phyloP scores from a whole-genome alignment of 1,140 invertebrate genomes.

The Aphaenogaster rudis region DNA sequence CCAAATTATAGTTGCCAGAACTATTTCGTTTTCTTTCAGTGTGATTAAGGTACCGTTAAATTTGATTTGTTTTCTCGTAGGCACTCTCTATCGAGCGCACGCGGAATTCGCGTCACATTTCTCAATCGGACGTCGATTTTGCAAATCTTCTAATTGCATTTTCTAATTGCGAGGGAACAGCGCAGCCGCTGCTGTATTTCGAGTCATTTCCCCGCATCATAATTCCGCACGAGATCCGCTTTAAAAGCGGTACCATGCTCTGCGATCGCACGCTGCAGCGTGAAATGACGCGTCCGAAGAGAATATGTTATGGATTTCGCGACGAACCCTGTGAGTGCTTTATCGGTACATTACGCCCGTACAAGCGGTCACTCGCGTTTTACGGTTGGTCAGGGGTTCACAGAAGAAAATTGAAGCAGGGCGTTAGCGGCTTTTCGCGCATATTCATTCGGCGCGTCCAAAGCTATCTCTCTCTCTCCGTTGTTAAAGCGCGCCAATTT shows the following conservation, averaged over 20 bases:
- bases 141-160: conserved; percentile 71
- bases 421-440: conserved; percentile 55
- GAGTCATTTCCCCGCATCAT: conserved; percentile 78
- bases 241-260: conserved; percentile 69
- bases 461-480: neutral
- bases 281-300: conserved; percentile 37
- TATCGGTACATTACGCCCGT: conserved; percentile 41
- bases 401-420: conserved; percentile 55
- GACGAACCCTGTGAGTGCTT: conserved; percentile 31
- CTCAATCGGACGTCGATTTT: conserved; percentile 78
- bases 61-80: conserved; percentile 46
- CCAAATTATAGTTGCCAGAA: too few species aligned
- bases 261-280: neutral
- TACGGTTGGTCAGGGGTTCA: conserved; percentile 37
- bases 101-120: conserved; percentile 67
- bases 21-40: neutral
- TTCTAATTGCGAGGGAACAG: neutral
- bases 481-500: conserved; percentile 48
- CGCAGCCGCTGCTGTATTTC: conserved; percentile 67
- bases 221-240: conserved; percentile 71
- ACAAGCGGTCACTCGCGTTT: conserved; percentile 50
- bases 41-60: conserved; percentile 54
- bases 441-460: neutral
- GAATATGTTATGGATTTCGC: conserved; percentile 52
- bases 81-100: neutral